Base-by-base conservation (phyloP, 2,797 vertebrate genomes). In the Myoxocephalus aenaeus region DNA sequence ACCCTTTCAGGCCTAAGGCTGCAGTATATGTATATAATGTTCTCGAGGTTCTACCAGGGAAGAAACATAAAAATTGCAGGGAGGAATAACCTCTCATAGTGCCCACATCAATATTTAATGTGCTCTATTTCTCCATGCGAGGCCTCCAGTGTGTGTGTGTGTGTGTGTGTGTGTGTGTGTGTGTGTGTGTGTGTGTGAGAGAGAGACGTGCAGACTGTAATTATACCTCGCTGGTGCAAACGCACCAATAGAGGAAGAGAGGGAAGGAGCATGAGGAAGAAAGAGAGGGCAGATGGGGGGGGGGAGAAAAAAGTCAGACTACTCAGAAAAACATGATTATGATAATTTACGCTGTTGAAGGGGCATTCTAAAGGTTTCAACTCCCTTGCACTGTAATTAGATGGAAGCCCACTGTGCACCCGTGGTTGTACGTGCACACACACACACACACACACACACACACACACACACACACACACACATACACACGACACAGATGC, bases 21-120 rank as follows among this genome's bases (percentile, higher is more conserved):
- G 32, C 38, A 67, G 46, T 63, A 77, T 69, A 59, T 44, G 57
- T 75, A 56, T 85, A 73, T 83, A 81, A 48, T 86, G 82, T 88
- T 83, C 86, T 79, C 68, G 6, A 77, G 77, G 81, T 86, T 80
- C 81, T 73, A 81, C 73, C 65, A 56, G 66, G 68, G 73, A 83
- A 71, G 66, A 83, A 29, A 81, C 86, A 93, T 94, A 85, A 93
- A 94, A 86, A 70, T 94, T 95, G 92, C 86, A 94, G 86, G 51
- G 73, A 89, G 91, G 88, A 94, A 93, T 94, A 93, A 94, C 91
- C 92, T 94, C 89, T 91, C 89, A 73, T 87, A 93, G 87, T 83
- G 86, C 78, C 73, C 56, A 61, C 73, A 91, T 95, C 89, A 94
- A 95, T 94, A 90, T 90, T 92, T 86, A 82, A 94, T 93, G 84